These are phyloP conservation scores for Drosophila borborema DNA, from an alignment of 2,888 invertebrate genomes.

Conservation along the genomic window DNA sequence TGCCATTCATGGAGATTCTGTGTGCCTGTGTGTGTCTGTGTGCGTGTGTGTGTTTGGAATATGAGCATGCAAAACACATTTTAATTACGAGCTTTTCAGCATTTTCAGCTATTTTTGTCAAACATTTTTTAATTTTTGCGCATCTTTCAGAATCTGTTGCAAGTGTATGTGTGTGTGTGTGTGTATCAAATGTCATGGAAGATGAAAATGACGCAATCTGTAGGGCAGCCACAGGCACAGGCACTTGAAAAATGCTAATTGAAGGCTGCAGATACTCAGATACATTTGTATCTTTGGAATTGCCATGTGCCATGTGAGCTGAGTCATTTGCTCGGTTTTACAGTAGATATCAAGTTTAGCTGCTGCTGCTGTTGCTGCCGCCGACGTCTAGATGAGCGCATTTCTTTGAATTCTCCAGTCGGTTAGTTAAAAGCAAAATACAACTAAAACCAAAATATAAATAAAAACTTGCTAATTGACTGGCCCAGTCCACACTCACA, in stretches of 20 bases:
- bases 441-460: slow-evolving; percentile 10
- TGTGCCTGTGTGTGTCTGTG: slow-evolving; percentile 25
- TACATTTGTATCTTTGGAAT: slow-evolving; percentile 38
- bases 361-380: slow-evolving; percentile 1
- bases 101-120: slow-evolving; percentile 70
- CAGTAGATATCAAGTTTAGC: slow-evolving; percentile 41
- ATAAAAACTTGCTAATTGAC: slow-evolving; percentile 43
- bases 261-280: slow-evolving; percentile 57
- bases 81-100: slow-evolving; percentile 68
- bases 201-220: slow-evolving; percentile 60
- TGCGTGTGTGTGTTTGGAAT: slow-evolving; percentile 46
- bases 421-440: slow-evolving; percentile 30
- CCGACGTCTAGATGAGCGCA: slow-evolving; percentile 26
- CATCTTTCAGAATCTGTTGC: slow-evolving; percentile 46
- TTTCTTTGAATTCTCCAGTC: slow-evolving; percentile 26
- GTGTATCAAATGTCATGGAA: slow-evolving; percentile 56
- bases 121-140: slow-evolving; percentile 20
- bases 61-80: slow-evolving; percentile 69
- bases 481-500: slow-evolving; percentile 5
- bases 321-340: slow-evolving; percentile 34
- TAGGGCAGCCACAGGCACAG: slow-evolving; percentile 17
- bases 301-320: slow-evolving; percentile 44
- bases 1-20: slow-evolving; percentile 43
- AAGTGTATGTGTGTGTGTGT: slow-evolving; percentile 23
- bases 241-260: slow-evolving; percentile 71